phyloP scores from a whole-genome alignment of 2,113 vertebrate genomes.

The Oreochromis aureus region DNA sequence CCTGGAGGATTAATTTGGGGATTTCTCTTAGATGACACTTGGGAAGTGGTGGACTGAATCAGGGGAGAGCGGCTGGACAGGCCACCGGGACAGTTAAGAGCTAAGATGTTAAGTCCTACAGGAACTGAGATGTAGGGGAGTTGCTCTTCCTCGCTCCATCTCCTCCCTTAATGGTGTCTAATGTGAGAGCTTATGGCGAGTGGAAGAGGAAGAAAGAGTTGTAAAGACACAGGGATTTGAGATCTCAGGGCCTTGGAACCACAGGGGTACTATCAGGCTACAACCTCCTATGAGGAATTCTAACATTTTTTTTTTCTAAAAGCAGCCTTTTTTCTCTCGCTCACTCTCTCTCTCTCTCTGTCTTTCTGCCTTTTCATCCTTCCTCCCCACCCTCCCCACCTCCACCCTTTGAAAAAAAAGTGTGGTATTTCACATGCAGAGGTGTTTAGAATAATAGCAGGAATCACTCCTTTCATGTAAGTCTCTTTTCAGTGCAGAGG shows the following conservation, averaged over 20 bases:
- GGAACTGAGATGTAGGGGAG: constrained; percentile 5
- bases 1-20: constrained; percentile 23
- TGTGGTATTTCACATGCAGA: constrained; percentile 56
- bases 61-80: not conserved
- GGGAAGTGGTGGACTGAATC: constrained; percentile 19
- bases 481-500: constrained; percentile 51
- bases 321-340: not conserved
- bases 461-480: constrained; percentile 60
- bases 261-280: constrained; percentile 20
- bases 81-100: constrained; percentile 27
- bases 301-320: not conserved
- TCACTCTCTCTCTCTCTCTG: not conserved
- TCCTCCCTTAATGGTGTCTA: constrained; percentile 38
- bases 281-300: constrained; percentile 21
- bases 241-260: constrained; percentile 13
- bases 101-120: constrained; percentile 30
- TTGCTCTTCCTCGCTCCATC: constrained; percentile 3
- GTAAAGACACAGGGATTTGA: constrained; percentile 39
- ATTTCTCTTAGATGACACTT: constrained; percentile 18
- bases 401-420: constrained; percentile 10
- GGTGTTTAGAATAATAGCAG: constrained; percentile 66
- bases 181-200: constrained; percentile 45
- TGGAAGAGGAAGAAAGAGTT: constrained; percentile 2
- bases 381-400: not conserved
- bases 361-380: not conserved